These are phyloP conservation scores for Calyptomena viridis DNA, from an alignment of 2,113 vertebrate genomes.

Conservation along the genomic window DNA sequence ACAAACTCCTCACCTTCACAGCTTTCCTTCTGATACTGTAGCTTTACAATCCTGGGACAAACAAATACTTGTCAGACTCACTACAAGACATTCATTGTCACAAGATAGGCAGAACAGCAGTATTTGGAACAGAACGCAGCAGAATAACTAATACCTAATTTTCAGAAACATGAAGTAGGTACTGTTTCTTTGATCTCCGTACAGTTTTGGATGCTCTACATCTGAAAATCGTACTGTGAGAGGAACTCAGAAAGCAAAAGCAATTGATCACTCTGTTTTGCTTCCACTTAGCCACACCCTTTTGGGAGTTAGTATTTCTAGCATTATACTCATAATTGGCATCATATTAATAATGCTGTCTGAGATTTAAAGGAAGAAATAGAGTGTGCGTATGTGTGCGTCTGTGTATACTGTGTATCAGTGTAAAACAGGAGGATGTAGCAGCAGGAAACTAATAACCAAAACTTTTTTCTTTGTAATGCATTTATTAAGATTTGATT, in stretches of 20 bases:
- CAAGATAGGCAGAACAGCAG: not conserved
- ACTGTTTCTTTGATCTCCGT: not conserved
- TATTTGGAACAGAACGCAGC: not conserved
- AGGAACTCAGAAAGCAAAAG: not conserved
- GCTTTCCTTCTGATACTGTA: not conserved
- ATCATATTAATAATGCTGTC: not conserved
- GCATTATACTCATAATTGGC: not conserved
- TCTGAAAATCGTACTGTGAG: not conserved
- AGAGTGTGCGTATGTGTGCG: not conserved
- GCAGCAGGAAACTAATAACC: slow-evolving; percentile 17
- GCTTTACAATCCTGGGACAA: not conserved
- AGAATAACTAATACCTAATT: not conserved
- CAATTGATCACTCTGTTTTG: not conserved
- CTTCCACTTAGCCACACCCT: not conserved
- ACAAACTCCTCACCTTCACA: not conserved
- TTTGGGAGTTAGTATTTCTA: not conserved
- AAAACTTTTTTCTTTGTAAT: slow-evolving; percentile 31
- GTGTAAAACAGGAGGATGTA: not conserved
- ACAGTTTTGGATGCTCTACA: not conserved
- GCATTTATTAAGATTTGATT: not conserved
- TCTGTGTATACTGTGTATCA: not conserved
- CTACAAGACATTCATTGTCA: not conserved
- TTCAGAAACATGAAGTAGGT: not conserved
- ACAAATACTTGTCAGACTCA: not conserved
- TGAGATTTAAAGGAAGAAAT: not conserved